These are phyloP conservation scores for Coelogynopora nodosa DNA, from an alignment of 2,888 invertebrate species.

Conservation along the genomic window DNA sequence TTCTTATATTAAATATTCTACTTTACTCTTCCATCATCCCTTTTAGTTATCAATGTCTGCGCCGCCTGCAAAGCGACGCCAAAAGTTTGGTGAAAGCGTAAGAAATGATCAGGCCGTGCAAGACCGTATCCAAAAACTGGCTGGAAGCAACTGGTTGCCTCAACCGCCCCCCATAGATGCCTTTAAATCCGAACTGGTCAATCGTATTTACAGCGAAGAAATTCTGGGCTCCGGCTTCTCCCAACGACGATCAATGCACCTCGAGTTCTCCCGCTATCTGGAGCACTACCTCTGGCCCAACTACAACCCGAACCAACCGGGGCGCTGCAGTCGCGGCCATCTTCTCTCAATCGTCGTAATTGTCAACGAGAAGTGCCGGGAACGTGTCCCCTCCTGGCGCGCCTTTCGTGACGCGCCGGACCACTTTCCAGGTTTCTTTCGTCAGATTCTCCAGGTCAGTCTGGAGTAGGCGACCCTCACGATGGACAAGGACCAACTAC, in stretches of 20 bases:
- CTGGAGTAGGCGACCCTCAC: conserved; percentile 58
- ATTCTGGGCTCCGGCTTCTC: conserved; percentile 68
- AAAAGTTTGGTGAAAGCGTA: no score
- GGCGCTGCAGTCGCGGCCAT: conserved; percentile 71
- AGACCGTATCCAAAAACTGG: no score
- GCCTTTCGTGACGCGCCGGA: conserved; percentile 46
- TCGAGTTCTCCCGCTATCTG: conserved; percentile 86
- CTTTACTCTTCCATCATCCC: no score
- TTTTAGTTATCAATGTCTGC: no score
- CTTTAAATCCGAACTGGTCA: neutral
- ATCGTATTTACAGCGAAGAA: conserved; percentile 71
- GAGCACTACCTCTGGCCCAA: conserved; percentile 96
- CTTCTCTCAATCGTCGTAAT: conserved; percentile 93
- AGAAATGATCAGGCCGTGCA: no score
- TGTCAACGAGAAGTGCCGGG: conserved; percentile 96
- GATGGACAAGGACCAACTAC: neutral
- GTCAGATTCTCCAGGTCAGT: conserved; percentile 65
- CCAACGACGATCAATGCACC: conserved; percentile 79
- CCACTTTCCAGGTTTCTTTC: conserved; percentile 61
- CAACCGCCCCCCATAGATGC: no score
- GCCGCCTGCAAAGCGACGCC: no score
- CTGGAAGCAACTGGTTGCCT: no score
- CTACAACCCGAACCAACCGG: conserved; percentile 69
- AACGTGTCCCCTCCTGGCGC: conserved; percentile 87
- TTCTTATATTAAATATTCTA: no score